Conservation (phyloP, 2,888 invertebrate species). For the Melanchra persicariae region DNA sequence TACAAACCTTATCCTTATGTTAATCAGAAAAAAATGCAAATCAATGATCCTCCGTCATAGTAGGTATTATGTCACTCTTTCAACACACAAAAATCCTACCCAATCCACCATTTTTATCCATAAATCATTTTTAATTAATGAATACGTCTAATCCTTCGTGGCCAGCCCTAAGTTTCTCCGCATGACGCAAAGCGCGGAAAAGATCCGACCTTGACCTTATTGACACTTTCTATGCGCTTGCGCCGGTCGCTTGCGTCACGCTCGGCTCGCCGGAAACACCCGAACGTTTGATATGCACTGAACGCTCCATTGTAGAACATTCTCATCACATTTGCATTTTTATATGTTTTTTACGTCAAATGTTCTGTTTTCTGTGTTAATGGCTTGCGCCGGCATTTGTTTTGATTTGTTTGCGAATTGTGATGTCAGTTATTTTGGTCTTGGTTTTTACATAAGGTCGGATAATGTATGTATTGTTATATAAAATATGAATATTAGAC, state of each 20-base stretch:
- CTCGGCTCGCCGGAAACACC: slow-evolving; percentile 42
- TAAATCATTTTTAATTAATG: neutral
- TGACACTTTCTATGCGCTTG: slow-evolving; percentile 66
- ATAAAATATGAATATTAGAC: neutral
- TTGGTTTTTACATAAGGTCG: neutral
- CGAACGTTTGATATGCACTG: slow-evolving; percentile 26
- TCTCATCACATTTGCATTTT: slow-evolving; percentile 45
- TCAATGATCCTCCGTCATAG: neutral
- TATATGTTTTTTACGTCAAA: slow-evolving; percentile 16
- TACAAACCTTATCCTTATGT: no score
- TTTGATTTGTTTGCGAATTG: slow-evolving; percentile 32
- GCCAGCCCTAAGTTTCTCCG: slow-evolving; percentile 60
- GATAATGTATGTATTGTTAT: neutral
- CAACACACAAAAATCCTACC: neutral
- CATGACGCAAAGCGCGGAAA: slow-evolving; percentile 65
- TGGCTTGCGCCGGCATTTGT: neutral
- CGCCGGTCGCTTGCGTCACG: slow-evolving; percentile 47
- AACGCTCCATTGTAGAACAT: slow-evolving; percentile 17
- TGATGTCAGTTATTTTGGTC: neutral
- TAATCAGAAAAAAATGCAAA: neutral
- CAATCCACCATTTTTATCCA: neutral
- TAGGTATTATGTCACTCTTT: neutral
- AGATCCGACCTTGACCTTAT: slow-evolving; percentile 71
- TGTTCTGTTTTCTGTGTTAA: slow-evolving; percentile 41
- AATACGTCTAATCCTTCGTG: slow-evolving; percentile 10